Percentiles rank a stretch among this genome's conserved stretches.
Conservation (phyloP, 2,113 vertebrate species). For the Nannobrachium achirus region DNA sequence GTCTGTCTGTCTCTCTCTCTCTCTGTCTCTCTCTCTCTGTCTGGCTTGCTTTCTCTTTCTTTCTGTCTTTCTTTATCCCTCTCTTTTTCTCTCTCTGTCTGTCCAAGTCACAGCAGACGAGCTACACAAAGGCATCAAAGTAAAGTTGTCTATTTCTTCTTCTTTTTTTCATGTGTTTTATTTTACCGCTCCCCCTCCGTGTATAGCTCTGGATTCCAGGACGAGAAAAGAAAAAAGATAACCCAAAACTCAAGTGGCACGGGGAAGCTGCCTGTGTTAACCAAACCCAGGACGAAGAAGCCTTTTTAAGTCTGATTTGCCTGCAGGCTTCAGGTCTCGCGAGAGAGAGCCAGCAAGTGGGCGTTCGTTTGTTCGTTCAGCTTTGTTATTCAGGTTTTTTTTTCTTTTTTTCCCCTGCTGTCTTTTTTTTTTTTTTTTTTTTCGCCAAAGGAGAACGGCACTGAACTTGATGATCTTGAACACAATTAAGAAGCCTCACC, state of each 20-base stretch:
- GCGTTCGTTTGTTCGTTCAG: conserved; percentile 66
- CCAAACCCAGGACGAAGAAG: conserved; percentile 52
- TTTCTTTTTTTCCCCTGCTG: conserved; percentile 1
- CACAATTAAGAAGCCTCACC: conserved; percentile 58
- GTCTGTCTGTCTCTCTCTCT: conserved; percentile 34
- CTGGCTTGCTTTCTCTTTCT: too few species aligned
- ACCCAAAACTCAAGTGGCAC: conserved; percentile 61
- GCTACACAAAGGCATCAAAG: conserved; percentile 51
- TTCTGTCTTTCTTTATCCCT: too few species aligned
- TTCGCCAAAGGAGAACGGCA: conserved; percentile 45
- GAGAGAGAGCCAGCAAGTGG: conserved; percentile 65
- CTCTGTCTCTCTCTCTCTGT: conserved; percentile 3
- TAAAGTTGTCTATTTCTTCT: conserved; percentile 24
- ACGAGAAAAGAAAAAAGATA: conserved; percentile 44
- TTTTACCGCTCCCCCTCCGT: conserved; percentile 32
- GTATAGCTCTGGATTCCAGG: background rate
- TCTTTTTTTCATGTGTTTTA: conserved; percentile 7
- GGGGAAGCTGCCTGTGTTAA: conserved; percentile 51
- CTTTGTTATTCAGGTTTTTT: conserved; percentile 49
- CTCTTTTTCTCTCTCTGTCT: conserved; percentile 14
- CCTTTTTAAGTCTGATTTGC: conserved; percentile 64
- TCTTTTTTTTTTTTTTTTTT: conserved; percentile 11
- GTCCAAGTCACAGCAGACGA: conserved; percentile 19
- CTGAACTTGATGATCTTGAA: conserved; percentile 54
- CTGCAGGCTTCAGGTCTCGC: conserved; percentile 59